Evolutionary conservation across 2,113 vertebrate species (phyloP).

Genomic region (Mormoops blainvillei): DNA sequence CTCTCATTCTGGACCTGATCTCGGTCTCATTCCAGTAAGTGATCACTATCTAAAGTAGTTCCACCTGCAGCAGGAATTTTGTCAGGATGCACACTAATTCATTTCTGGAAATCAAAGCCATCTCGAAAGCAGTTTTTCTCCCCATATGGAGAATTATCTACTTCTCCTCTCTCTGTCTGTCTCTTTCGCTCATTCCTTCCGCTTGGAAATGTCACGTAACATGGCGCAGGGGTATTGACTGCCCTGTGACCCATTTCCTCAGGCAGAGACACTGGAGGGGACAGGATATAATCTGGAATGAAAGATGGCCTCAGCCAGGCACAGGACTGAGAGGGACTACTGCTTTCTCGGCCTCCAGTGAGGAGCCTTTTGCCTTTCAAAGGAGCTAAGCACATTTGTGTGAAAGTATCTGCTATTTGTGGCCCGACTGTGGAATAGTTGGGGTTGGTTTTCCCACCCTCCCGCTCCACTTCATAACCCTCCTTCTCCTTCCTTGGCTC

Average conservation of each 20-base stretch:
- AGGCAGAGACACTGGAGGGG: background rate
- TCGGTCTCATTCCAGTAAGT: background rate
- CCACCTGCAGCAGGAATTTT: background rate
- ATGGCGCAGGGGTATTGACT: too few relatives aligned
- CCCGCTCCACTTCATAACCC: background rate
- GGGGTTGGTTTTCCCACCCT: background rate
- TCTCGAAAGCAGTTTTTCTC: background rate
- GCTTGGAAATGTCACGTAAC: background rate
- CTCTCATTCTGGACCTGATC: background rate
- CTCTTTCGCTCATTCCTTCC: background rate
- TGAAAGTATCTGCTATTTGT: background rate
- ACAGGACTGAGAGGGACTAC: background rate
- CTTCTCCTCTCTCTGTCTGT: background rate
- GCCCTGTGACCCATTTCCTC: background rate
- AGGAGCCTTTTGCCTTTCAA: background rate
- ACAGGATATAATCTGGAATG: background rate
- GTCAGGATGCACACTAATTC: background rate
- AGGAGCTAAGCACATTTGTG: background rate
- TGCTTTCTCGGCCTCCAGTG: accelerated
- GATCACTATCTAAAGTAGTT: conserved; percentile 23
- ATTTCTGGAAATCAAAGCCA: conserved; percentile 32
- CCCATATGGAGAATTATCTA: background rate
- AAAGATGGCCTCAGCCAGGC: background rate
- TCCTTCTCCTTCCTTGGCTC: background rate
- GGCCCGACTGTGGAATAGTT: background rate